Percentiles rank a stretch among this genome's conserved stretches.
Evolutionary conservation across 2,113 vertebrate genomes (phyloP).

Genomic region (Trachemys scripta): DNA sequence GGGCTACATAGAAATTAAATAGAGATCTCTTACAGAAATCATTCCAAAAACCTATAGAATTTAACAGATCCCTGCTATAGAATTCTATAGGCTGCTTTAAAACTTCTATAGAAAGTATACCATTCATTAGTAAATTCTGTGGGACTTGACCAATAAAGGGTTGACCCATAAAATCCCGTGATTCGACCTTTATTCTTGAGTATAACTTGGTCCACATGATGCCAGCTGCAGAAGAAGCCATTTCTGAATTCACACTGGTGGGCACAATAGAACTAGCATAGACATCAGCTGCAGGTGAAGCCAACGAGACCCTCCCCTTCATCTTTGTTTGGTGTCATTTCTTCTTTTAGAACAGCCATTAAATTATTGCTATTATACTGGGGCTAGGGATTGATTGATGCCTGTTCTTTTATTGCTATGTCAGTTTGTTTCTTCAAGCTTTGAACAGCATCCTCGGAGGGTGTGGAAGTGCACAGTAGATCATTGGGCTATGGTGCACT

Average conservation of each 20-base stretch:
- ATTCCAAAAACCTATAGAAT: background rate
- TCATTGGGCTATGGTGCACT: constrained; percentile 24
- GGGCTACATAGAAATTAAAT: background rate
- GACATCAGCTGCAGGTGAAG: constrained; percentile 75
- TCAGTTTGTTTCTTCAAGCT: constrained; percentile 58
- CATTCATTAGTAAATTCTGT: constrained; percentile 42
- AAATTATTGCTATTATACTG: constrained; percentile 75
- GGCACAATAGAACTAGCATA: constrained; percentile 69
- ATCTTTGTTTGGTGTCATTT: constrained; percentile 59
- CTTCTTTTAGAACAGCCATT: constrained; percentile 72
- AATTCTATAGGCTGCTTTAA: background rate
- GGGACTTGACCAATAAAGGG: constrained; percentile 36
- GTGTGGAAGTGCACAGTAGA: constrained; percentile 47
- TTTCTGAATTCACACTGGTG: constrained; percentile 39
- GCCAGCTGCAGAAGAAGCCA: constrained; percentile 64
- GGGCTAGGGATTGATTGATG: constrained; percentile 67
- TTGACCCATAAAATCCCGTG: constrained; percentile 36
- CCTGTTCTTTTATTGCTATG: constrained; percentile 65
- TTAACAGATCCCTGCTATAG: fast-evolving
- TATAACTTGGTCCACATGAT: constrained; percentile 45
- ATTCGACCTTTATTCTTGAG: background rate
- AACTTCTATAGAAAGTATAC: constrained; percentile 33
- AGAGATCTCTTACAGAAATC: background rate
- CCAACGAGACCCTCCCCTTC: constrained; percentile 65
- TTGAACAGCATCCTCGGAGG: constrained; percentile 60